phyloP scores from a whole-genome alignment of 2,888 invertebrate species.

The Cephus rjabovi region DNA sequence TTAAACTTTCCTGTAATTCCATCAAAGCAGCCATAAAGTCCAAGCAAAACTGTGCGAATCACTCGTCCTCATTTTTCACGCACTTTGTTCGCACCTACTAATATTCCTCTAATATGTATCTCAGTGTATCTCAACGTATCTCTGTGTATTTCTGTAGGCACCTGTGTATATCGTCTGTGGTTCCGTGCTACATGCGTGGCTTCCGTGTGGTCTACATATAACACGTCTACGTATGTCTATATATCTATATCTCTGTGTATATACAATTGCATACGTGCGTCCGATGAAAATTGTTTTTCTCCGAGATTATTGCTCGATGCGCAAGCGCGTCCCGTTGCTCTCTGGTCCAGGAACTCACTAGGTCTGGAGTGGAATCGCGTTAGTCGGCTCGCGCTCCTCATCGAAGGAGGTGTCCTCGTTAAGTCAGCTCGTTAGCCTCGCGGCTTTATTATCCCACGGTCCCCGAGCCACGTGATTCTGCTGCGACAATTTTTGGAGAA shows the following conservation, averaged over 20 bases:
- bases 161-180: no score
- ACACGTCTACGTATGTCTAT: no score
- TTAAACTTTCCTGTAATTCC: not conserved
- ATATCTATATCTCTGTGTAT: no score
- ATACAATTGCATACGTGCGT: no score
- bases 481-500: not conserved
- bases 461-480: conserved; percentile 26
- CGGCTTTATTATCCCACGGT: conserved; percentile 1
- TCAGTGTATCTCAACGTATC: no score
- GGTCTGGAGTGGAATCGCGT: conserved; percentile 28
- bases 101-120: not conserved
- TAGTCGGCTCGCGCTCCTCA: conserved; percentile 41
- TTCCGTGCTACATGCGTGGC: no score
- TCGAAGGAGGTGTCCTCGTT: conserved; percentile 27
- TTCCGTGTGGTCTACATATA: no score
- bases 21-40: not conserved
- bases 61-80: not conserved
- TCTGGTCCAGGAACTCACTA: conserved; percentile 9
- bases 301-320: no score
- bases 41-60: not conserved
- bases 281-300: no score
- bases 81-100: not conserved
- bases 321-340: not conserved
- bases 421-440: not conserved
- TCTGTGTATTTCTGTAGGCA: no score